These are phyloP conservation scores for Notarius lentiginosus DNA, from an alignment of 2,113 vertebrate species.

Conservation along the genomic window DNA sequence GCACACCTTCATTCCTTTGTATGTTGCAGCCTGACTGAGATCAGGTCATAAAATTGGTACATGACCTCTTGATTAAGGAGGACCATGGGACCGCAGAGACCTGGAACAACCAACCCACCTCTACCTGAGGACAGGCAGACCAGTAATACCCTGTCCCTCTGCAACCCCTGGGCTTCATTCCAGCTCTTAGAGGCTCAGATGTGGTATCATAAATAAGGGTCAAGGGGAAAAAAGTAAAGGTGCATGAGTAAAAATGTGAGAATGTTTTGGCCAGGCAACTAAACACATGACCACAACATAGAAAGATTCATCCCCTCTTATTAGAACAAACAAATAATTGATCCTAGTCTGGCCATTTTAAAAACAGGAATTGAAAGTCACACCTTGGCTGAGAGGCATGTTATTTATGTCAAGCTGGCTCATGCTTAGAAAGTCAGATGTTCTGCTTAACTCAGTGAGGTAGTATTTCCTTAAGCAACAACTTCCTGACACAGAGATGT, in stretches of 20 bases:
- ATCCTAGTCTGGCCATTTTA: background rate
- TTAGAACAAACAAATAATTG: background rate
- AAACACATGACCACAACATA: background rate
- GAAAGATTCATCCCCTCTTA: background rate
- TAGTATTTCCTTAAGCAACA: background rate
- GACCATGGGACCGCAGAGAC: background rate
- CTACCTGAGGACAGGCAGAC: background rate
- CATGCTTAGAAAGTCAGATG: background rate
- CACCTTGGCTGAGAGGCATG: background rate
- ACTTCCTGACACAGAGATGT: background rate
- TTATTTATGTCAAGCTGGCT: background rate
- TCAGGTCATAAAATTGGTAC: background rate
- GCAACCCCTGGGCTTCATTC: background rate
- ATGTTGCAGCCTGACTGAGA: no score
- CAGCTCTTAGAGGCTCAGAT: background rate
- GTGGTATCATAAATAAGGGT: background rate
- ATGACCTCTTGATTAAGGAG: background rate
- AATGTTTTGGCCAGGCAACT: background rate
- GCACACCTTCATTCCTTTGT: no score
- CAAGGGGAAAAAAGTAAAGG: background rate
- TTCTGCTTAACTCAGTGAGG: background rate
- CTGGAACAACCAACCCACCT: background rate
- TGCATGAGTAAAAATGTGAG: background rate
- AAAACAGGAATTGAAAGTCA: background rate
- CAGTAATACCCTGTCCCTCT: background rate